Evolutionary conservation across 2,888 invertebrate species (phyloP).

Genomic region (Nasonovia ribisnigri): DNA sequence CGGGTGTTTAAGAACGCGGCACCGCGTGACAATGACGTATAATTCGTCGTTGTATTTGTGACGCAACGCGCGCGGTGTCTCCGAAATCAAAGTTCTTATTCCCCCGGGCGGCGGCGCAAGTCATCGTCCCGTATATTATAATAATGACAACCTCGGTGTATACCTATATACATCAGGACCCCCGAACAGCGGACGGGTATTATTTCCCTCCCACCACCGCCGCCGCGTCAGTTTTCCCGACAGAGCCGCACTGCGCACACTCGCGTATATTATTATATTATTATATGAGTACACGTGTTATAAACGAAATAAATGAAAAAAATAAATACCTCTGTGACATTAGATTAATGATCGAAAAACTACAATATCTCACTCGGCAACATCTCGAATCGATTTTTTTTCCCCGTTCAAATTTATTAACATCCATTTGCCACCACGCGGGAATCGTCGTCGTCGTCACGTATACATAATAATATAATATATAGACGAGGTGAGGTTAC

Average conservation of each 20-base stretch:
- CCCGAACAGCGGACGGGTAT: neutral
- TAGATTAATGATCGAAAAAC: constrained; percentile 64
- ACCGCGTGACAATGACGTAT: constrained; percentile 31
- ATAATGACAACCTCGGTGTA: neutral
- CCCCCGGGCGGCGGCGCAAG: neutral
- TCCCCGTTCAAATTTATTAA: constrained; percentile 57
- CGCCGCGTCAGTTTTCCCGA: neutral
- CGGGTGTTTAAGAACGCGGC: neutral
- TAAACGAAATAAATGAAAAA: constrained; percentile 39
- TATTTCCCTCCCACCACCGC: neutral
- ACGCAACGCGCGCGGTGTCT: neutral
- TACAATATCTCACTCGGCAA: constrained; percentile 63
- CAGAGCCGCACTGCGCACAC: neutral
- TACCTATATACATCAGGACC: neutral
- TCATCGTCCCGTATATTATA: neutral
- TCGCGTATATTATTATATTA: neutral
- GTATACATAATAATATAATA: neutral
- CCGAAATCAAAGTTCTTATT: constrained; percentile 32
- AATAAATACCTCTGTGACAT: constrained; percentile 60
- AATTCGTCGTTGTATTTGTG: neutral
- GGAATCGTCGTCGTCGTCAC: constrained; percentile 8
- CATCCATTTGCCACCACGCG: constrained; percentile 47
- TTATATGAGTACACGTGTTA: neutral
- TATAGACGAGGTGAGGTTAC: neutral
- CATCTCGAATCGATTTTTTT: constrained; percentile 55